Conservation (phyloP, 2,888 invertebrate species). For the Eupithecia tripunctaria region DNA sequence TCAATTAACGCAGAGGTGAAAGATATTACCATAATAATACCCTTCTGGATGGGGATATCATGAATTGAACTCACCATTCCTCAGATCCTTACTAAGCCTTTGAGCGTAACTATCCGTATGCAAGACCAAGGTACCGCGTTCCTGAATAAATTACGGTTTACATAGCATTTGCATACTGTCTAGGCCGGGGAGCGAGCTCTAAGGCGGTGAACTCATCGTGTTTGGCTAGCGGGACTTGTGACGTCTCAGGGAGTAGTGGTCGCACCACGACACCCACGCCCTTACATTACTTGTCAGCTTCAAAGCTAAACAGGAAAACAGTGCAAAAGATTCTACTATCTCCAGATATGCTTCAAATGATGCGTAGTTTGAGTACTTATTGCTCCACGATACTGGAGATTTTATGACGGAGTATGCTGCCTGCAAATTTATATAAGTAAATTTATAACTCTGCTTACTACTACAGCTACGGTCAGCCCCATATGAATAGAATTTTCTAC, state of each 20-base stretch:
- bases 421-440: background rate
- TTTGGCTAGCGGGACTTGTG: conserved; percentile 68
- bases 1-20: conserved; percentile 5
- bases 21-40: conserved; percentile 13
- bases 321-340: background rate
- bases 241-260: conserved; percentile 39
- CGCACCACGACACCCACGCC: conserved; percentile 36
- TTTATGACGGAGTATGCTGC: background rate
- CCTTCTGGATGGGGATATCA: conserved; percentile 7
- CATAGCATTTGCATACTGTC: conserved; percentile 40
- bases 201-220: conserved; percentile 60
- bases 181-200: conserved; percentile 26
- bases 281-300: conserved; percentile 12
- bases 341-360: background rate
- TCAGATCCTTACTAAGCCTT: conserved; percentile 33
- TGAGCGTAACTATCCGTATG: conserved; percentile 26
- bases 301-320: background rate
- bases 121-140: conserved; percentile 32
- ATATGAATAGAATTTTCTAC: conserved; percentile 5
- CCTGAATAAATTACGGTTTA: conserved; percentile 42
- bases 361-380: background rate
- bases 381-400: background rate
- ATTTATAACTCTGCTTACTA: conserved; percentile 15
- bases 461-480: conserved; percentile 5
- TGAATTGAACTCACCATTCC: conserved; percentile 24